These are phyloP conservation scores for Drosophila colorata DNA, from an alignment of 2,888 invertebrate genomes.

Conservation along the genomic window DNA sequence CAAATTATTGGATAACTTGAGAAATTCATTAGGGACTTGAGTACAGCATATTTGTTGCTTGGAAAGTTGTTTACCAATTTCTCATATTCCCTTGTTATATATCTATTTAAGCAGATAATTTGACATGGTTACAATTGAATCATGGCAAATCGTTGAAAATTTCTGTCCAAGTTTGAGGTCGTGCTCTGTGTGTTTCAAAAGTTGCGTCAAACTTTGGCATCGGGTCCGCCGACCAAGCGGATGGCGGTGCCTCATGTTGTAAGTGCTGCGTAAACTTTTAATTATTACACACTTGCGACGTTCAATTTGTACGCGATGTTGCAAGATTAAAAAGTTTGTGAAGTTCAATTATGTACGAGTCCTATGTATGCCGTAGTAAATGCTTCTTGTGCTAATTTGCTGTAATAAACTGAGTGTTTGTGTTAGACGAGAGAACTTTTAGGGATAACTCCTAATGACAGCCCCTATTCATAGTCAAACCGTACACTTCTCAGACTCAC, in stretches of 20 bases:
- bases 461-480: background rate
- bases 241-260: conserved; percentile 14
- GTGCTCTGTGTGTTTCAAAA: conserved; percentile 56
- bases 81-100: background rate
- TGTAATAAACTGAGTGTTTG: conserved; percentile 31
- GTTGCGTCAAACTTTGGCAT: conserved; percentile 58
- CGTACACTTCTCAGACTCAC: background rate
- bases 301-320: conserved; percentile 72
- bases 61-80: background rate
- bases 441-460: background rate
- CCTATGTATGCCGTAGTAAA: conserved; percentile 17
- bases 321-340: conserved; percentile 70
- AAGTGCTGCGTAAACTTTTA: conserved; percentile 61
- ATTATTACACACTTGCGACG: conserved; percentile 72
- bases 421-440: background rate
- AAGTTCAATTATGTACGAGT: conserved; percentile 66
- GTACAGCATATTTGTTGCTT: background rate
- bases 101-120: conserved; percentile 24
- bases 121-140: conserved; percentile 50
- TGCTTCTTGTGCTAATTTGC: conserved; percentile 34
- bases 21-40: background rate
- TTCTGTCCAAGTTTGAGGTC: conserved; percentile 9
- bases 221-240: background rate
- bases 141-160: conserved; percentile 10
- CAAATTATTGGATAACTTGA: background rate